These are phyloP conservation scores for Teleogryllus occipitalis DNA, from an alignment of 1,140 invertebrate genomes.

Conservation along the genomic window DNA sequence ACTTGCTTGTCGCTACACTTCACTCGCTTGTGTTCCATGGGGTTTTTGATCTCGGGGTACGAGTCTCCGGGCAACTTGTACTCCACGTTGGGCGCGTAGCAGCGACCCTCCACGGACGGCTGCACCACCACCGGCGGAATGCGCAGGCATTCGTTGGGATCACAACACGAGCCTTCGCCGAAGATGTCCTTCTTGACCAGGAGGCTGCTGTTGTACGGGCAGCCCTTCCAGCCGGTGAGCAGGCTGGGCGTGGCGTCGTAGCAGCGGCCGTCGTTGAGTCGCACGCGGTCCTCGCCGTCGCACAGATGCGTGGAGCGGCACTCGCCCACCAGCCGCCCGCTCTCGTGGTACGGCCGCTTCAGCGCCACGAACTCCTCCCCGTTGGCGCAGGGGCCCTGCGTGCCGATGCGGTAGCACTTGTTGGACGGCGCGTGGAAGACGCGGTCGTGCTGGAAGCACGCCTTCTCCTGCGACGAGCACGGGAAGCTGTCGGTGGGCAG, in stretches of 20 bases:
- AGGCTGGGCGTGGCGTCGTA: neutral
- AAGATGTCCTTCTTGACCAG: neutral
- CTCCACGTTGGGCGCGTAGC: neutral
- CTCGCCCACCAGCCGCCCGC: neutral
- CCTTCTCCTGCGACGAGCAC: neutral
- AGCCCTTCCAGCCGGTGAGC: neutral
- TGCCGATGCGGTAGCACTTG: neutral
- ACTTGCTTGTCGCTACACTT: neutral
- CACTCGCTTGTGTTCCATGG: neutral
- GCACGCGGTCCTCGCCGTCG: neutral
- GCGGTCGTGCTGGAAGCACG: neutral
- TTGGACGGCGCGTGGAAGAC: neutral
- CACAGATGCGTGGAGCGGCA: neutral
- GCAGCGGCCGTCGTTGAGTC: neutral
- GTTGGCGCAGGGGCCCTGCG: neutral
- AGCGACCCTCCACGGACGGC: neutral
- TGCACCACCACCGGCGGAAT: neutral
- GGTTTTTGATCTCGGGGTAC: neutral
- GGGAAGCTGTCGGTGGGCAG: neutral
- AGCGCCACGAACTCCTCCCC: neutral
- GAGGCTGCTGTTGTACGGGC: neutral
- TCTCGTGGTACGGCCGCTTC: neutral
- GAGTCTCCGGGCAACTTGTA: neutral
- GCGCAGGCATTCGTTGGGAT: neutral
- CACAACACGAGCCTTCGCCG: neutral